Evolutionary conservation across 1,140 invertebrate genomes (phyloP).

Genomic region (Drosophila pallidifrons): DNA sequence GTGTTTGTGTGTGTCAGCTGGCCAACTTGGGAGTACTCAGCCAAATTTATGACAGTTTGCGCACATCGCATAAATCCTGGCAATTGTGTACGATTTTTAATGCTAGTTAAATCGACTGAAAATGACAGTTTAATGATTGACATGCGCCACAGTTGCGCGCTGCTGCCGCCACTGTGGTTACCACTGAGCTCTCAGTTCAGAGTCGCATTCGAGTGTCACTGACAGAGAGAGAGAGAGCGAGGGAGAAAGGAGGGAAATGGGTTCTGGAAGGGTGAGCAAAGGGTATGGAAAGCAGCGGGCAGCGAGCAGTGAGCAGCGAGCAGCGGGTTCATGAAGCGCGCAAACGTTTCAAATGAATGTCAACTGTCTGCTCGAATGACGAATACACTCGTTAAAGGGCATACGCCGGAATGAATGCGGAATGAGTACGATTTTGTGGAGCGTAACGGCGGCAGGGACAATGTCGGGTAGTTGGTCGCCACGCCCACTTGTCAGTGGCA

Average conservation of each 20-base stretch:
- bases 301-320: neutral
- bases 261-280: slow-evolving; percentile 3
- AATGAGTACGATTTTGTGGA: slow-evolving; percentile 72
- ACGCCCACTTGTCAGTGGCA: slow-evolving; percentile 77
- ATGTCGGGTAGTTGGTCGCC: slow-evolving; percentile 52
- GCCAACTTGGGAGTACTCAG: slow-evolving; percentile 47
- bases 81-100: slow-evolving; percentile 82
- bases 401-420: slow-evolving; percentile 76
- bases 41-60: slow-evolving; percentile 80
- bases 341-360: slow-evolving; percentile 78
- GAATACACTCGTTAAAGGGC: slow-evolving; percentile 81
- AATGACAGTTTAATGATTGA: slow-evolving; percentile 84
- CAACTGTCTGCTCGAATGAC: slow-evolving; percentile 78
- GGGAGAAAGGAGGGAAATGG: slow-evolving; percentile 22
- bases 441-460: slow-evolving; percentile 52
- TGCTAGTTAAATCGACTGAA: slow-evolving; percentile 83
- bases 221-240: slow-evolving; percentile 6
- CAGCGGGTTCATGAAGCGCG: slow-evolving; percentile 45
- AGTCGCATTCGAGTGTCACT: neutral
- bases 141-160: slow-evolving; percentile 67
- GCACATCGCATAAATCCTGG: slow-evolving; percentile 78
- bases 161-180: slow-evolving; percentile 55
- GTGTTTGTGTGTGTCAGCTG: slow-evolving; percentile 8
- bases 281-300: neutral
- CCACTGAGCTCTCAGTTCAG: slow-evolving; percentile 38